Conservation (phyloP, 2,113 vertebrate species). For the Tupaia chinensis region DNA sequence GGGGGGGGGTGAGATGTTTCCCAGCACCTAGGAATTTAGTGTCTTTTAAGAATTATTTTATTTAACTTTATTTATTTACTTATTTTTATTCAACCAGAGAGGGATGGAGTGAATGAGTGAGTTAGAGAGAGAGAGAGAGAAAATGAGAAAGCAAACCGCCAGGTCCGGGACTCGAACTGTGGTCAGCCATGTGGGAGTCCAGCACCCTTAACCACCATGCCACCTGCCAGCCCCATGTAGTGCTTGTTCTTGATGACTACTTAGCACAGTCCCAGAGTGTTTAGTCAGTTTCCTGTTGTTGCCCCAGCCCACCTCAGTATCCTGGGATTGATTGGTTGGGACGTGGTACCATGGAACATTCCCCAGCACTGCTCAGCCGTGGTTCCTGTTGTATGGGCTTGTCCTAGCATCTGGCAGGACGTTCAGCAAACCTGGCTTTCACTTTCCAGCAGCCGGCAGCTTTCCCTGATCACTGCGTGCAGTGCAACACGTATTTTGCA, state of each 20-base stretch:
- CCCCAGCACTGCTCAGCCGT: not conserved
- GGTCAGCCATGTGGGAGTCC: no score
- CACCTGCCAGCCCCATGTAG: not conserved
- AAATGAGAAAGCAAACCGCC: no score
- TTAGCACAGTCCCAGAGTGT: not conserved
- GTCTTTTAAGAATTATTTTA: no score
- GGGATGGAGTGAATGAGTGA: no score
- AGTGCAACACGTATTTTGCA: rapidly evolving
- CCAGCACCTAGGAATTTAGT: not conserved
- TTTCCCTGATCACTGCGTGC: rapidly evolving
- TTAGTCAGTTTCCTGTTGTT: not conserved
- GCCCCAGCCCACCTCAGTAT: not conserved
- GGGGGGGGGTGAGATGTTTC: not conserved
- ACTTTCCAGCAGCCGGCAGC: not conserved
- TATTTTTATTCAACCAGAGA: no score
- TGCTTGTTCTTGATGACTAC: not conserved
- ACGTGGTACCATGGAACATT: not conserved
- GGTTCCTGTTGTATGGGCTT: not conserved
- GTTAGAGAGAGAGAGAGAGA: no score
- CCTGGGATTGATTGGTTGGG: not conserved
- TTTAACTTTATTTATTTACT: no score
- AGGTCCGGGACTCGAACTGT: no score
- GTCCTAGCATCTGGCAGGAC: not conserved
- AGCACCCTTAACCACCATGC: no score
- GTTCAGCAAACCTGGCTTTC: not conserved